These are phyloP conservation scores for Formica exsecta DNA, from an alignment of 1,140 invertebrate species.

Conservation along the genomic window DNA sequence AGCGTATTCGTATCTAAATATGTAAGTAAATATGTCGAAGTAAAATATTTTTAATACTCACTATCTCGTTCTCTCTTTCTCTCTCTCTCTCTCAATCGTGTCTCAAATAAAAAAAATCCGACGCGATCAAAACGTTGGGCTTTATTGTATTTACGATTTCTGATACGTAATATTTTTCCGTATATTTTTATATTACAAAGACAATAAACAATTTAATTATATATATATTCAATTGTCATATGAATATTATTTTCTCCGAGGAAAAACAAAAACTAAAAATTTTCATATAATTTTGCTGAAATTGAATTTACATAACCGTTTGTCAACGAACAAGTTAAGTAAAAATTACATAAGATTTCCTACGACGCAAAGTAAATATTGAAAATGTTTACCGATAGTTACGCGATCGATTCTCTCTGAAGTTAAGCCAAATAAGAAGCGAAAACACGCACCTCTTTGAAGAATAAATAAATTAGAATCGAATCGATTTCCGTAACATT, in stretches of 20 bases:
- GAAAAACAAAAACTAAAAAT: neutral
- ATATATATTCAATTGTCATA: neutral
- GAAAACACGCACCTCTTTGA: neutral
- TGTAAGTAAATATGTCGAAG: neutral
- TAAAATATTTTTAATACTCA: neutral
- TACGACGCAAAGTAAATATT: neutral
- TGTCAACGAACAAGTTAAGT: neutral
- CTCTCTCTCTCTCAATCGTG: too few relatives aligned
- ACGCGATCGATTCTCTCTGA: neutral
- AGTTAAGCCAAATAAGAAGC: neutral
- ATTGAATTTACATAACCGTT: neutral
- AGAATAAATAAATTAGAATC: neutral
- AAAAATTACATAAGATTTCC: neutral
- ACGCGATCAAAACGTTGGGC: neutral
- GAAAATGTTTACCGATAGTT: neutral
- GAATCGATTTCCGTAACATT: neutral
- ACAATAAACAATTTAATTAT: too few relatives aligned
- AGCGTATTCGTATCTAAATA: neutral
- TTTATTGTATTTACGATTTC: neutral
- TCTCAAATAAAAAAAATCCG: neutral
- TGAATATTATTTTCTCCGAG: neutral
- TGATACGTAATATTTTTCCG: neutral
- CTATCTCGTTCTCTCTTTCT: neutral
- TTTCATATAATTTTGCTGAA: conserved; percentile 3
- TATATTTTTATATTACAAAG: neutral